phyloP scores from a whole-genome alignment of 2,888 invertebrate genomes.

The Hypomecis atomaria region DNA sequence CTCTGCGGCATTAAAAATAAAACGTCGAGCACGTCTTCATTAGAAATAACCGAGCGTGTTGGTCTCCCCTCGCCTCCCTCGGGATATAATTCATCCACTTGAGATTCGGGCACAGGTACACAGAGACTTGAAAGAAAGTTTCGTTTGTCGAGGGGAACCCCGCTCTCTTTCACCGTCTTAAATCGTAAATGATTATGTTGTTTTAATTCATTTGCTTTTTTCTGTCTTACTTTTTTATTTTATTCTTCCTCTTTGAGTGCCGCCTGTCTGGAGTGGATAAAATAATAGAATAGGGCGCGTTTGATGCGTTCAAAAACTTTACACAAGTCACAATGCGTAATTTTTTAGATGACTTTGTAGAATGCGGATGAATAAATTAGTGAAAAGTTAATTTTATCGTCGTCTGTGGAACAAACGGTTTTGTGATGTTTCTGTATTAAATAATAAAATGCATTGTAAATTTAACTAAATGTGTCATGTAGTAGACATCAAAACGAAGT shows the following conservation, averaged over 20 bases:
- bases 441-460: slow-evolving; percentile 42
- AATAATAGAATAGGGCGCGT: slow-evolving; percentile 60
- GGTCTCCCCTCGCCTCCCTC: slow-evolving; percentile 71
- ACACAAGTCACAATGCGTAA: slow-evolving; percentile 48
- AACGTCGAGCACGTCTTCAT: slow-evolving; percentile 75
- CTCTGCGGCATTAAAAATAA: slow-evolving; percentile 72
- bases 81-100: slow-evolving; percentile 83
- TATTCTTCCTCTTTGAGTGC: slow-evolving; percentile 72
- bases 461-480: slow-evolving; percentile 26
- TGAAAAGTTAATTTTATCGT: slow-evolving; percentile 56
- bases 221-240: slow-evolving; percentile 71
- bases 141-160: slow-evolving; percentile 77
- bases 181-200: slow-evolving; percentile 83
- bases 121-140: slow-evolving; percentile 82
- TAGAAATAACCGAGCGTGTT: slow-evolving; percentile 71
- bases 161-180: slow-evolving; percentile 73
- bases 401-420: slow-evolving; percentile 48
- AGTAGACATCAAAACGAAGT: slow-evolving; percentile 37
- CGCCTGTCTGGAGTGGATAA: slow-evolving; percentile 79
- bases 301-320: slow-evolving; percentile 47
- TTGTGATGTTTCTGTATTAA: slow-evolving; percentile 40
- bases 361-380: slow-evolving; percentile 61
- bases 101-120: slow-evolving; percentile 81
- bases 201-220: slow-evolving; percentile 83
- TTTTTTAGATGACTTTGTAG: slow-evolving; percentile 50